Evolutionary conservation across 2,113 vertebrate species (phyloP).

Genomic region (Rhabdornis inornatus): DNA sequence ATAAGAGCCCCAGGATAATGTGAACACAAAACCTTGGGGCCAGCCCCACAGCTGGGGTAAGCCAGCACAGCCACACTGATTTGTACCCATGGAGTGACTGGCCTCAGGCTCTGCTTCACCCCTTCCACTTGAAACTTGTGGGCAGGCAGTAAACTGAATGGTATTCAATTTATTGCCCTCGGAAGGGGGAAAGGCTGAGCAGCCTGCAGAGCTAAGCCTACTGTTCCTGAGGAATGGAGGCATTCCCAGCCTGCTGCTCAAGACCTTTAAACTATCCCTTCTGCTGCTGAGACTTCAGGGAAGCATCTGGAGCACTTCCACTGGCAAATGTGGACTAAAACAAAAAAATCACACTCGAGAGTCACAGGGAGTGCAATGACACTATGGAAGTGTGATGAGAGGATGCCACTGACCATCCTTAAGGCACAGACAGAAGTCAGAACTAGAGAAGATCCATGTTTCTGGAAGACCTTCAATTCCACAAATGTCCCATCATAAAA

Average conservation of each 20-base stretch:
- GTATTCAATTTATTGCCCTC: constrained; percentile 20
- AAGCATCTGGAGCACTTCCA: background rate
- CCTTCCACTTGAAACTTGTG: background rate
- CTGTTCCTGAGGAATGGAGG: background rate
- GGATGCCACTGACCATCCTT: background rate
- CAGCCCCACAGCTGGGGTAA: constrained; percentile 29
- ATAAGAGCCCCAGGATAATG: constrained; percentile 37
- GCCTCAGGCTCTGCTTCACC: background rate
- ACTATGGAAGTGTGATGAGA: background rate
- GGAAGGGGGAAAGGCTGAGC: background rate
- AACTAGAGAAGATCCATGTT: background rate
- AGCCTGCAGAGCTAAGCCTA: background rate
- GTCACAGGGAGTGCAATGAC: background rate
- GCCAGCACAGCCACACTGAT: background rate
- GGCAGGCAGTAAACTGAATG: background rate
- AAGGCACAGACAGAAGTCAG: background rate
- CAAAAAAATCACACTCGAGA: background rate
- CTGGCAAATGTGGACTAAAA: background rate
- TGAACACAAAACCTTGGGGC: constrained; percentile 30
- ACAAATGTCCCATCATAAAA: background rate
- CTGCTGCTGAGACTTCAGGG: background rate
- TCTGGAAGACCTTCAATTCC: background rate
- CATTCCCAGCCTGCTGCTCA: background rate
- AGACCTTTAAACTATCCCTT: background rate
- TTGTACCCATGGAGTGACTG: background rate